phyloP scores from a whole-genome alignment of 2,888 invertebrate species.

The Tachina lurida region DNA sequence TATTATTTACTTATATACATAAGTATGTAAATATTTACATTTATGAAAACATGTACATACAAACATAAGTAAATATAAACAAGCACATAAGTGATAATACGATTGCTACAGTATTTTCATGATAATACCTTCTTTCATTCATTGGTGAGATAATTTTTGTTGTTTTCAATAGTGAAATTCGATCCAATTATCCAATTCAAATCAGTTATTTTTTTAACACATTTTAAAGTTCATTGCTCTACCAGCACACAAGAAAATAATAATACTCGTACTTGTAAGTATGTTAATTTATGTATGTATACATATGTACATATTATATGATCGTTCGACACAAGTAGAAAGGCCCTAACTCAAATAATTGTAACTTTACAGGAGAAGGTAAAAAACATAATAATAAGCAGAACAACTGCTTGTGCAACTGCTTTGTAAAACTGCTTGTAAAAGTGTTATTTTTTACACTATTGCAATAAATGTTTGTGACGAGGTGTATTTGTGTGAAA shows the following conservation, averaged over 20 bases:
- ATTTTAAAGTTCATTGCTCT: slow-evolving; percentile 43
- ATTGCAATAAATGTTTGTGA: no score
- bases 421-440: no score
- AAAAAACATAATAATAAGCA: no score
- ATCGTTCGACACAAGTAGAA: no score
- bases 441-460: no score
- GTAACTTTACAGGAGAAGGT: no score
- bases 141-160: slow-evolving; percentile 1
- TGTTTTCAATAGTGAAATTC: slow-evolving; percentile 24
- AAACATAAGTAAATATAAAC: not conserved
- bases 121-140: not conserved
- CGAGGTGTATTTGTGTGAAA: no score
- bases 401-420: no score
- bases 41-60: not conserved
- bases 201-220: slow-evolving; percentile 21
- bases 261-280: not conserved
- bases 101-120: not conserved
- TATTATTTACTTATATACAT: not conserved
- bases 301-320: not conserved
- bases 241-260: not conserved
- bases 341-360: no score
- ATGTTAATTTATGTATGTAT: no score
- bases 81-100: slow-evolving; percentile 3
- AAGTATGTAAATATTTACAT: no score
- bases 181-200: slow-evolving; percentile 34